phyloP scores from a whole-genome alignment of 37 sponge, comb jelly and placozoan species.

The Hexactinellida sp. region DNA sequence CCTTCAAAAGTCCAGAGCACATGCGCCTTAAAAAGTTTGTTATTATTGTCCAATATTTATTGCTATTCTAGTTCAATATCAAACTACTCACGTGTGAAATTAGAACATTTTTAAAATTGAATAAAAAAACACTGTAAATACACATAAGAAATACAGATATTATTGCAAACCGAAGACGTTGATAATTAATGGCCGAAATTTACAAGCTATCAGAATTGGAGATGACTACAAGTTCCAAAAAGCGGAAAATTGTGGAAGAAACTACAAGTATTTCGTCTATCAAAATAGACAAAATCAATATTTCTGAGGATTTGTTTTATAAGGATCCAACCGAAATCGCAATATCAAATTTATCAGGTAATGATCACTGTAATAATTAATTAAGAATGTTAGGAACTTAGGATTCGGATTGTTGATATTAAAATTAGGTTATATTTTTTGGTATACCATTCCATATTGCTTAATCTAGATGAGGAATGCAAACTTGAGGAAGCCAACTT shows the following conservation, averaged over 20 bases:
- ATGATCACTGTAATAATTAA: no score
- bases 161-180: neutral
- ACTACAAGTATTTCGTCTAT: neutral
- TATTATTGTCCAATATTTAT: no score
- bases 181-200: neutral
- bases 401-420: no score
- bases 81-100: no score
- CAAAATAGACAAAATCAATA: neutral
- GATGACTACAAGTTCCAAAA: neutral
- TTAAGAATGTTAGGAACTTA: no score
- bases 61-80: no score
- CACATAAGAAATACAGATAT: neutral
- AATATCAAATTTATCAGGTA: neutral
- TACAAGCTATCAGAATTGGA: neutral
- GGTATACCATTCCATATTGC: neutral
- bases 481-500: no score
- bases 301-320: neutral
- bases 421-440: neutral
- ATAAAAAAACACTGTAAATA: no score
- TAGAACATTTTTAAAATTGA: no score
- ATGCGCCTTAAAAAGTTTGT: no score
- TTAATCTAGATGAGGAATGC: neutral
- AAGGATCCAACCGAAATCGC: neutral
- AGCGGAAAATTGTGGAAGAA: neutral
- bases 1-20: neutral